phyloP scores from a whole-genome alignment of 2,797 vertebrate genomes.

The Echeneis naucrates region DNA sequence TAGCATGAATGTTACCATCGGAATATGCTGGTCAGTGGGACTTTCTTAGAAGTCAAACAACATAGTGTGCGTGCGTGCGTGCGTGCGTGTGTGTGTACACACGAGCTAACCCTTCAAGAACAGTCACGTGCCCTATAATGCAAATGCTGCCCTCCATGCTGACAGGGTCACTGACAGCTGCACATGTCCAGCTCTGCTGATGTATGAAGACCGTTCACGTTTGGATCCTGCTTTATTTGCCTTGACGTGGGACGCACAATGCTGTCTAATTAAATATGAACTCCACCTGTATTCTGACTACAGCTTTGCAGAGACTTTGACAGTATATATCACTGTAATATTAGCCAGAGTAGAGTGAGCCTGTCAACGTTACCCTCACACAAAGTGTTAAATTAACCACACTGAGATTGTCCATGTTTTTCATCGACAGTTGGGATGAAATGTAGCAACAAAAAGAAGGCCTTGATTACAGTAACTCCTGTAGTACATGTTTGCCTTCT shows the following conservation, averaged over 20 bases:
- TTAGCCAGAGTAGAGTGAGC: not conserved
- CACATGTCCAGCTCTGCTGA: conserved; percentile 53
- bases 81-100: conserved; percentile 8
- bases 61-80: conserved; percentile 40
- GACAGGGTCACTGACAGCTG: conserved; percentile 58
- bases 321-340: not conserved
- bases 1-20: too few relatives aligned
- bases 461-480: too few relatives aligned
- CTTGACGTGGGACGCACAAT: conserved; percentile 41
- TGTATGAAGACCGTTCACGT: conserved; percentile 48
- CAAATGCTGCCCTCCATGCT: conserved; percentile 57
- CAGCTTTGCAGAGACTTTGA: conserved; percentile 9
- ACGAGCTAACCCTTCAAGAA: conserved; percentile 35
- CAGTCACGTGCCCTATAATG: conserved; percentile 32
- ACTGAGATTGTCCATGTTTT: not conserved
- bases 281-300: conserved; percentile 27
- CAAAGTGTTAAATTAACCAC: not conserved
- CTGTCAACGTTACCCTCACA: not conserved
- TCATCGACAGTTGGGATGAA: not conserved
- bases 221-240: conserved; percentile 41
- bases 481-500: too few relatives aligned
- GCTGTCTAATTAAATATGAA: conserved; percentile 38
- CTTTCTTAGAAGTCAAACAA: conserved; percentile 45
- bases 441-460: not conserved
- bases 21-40: conserved; percentile 38